phyloP scores from a whole-genome alignment of 2,113 vertebrate genomes.

The Marmota flaviventris region DNA sequence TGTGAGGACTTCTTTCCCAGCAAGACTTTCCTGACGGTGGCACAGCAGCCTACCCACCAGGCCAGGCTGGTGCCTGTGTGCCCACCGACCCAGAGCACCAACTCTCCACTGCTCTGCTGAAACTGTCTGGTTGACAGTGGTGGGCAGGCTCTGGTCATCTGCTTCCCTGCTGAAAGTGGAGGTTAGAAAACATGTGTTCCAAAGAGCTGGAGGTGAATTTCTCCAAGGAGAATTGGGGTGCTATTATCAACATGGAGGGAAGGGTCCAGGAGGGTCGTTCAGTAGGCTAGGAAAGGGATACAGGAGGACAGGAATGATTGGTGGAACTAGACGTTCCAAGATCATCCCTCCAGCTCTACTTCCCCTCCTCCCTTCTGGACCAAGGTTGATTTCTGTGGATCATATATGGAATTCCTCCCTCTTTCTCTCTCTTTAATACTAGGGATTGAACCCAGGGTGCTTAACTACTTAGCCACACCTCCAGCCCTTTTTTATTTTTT shows the following conservation, averaged over 20 bases:
- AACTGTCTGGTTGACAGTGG: accelerated
- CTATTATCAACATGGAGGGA: too few relatives aligned
- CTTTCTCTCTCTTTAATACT: too few relatives aligned
- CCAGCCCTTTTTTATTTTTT: too few relatives aligned
- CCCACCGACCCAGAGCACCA: background rate
- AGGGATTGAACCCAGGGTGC: too few relatives aligned
- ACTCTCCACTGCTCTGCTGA: too few relatives aligned
- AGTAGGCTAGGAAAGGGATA: background rate
- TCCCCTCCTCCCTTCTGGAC: background rate
- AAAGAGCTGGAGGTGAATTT: background rate
- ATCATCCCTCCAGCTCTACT: background rate
- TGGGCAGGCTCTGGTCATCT: background rate
- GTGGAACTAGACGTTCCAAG: background rate
- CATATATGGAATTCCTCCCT: too few relatives aligned
- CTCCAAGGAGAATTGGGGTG: background rate
- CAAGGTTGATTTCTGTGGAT: background rate
- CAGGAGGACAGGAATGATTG: accelerated
- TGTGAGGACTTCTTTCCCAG: background rate
- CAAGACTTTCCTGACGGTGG: background rate
- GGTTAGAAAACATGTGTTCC: accelerated
- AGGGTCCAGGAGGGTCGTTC: background rate
- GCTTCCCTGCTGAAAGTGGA: background rate
- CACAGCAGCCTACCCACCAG: accelerated
- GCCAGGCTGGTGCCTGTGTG: background rate
- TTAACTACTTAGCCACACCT: too few relatives aligned